Evolutionary conservation across 2,113 vertebrate species (phyloP), one percentile per base, ranked within the genome.

Genomic region (Amazona vittata): DNA sequence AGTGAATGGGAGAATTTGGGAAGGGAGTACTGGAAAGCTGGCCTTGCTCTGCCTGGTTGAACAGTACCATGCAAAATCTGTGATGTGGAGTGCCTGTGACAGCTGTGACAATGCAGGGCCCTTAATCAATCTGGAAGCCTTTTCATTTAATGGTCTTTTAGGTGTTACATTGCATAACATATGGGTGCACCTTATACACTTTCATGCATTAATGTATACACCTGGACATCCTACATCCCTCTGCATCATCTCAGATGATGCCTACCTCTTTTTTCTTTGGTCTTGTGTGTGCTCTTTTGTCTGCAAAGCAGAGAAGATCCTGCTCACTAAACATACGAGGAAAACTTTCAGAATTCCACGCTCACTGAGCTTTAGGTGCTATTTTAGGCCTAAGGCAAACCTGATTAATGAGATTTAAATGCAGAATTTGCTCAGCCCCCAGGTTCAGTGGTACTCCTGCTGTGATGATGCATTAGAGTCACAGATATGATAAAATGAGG

Each of bases 381-480:
- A 31, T 68, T 68, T 81, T 89, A 77, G 68, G 88, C 86, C 75
- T 47, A 78, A 94, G 85, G 86, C 86, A 94, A 94, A 84, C 4
- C 0, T 7, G 91, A 79, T 79, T 86, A 92, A 91, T 87, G 80
- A 86, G 65, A 82, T 62, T 79, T 96, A 86, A 93, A 84, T 65
- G 74, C 57, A 87, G 69, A 91, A 91, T 89, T 92, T 96, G 19
- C 77, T 94, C 31, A 82, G 55, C 15, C 52, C 44, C n/a, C 86
- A 79, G 59, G 84, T 89, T 95, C 69, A 76, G 22, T 52, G 62
- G 31, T 79, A 33, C 52, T 92, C 89, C 94, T 92, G 92, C 83
- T 94, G 89, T 69, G 89, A 82, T 87, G 80, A 91, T 69, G 28
- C 73, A 92, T 82, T 73, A 73, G 33, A 92, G 67, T 92, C 77